Evolutionary conservation across 2,888 invertebrate genomes (phyloP).

Genomic region (Spatulosminthurus flaviceps): DNA sequence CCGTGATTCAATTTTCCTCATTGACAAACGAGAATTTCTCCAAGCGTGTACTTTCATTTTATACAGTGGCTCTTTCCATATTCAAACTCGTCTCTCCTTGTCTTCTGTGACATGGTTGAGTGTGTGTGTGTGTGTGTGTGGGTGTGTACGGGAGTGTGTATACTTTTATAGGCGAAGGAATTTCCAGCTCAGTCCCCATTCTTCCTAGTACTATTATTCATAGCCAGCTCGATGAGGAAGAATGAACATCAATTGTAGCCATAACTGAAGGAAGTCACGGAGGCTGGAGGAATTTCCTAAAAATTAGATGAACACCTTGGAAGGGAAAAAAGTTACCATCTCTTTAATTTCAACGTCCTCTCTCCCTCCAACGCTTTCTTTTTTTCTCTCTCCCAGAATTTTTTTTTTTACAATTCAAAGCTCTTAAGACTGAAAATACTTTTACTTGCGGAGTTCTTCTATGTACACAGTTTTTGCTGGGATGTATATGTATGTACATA

Average conservation of each 20-base stretch:
- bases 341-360: conserved; percentile 6
- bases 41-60: neutral
- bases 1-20: conserved; percentile 8
- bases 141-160: too few species aligned
- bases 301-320: neutral
- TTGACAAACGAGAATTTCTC: neutral
- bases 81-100: neutral
- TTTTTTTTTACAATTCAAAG: conserved; percentile 8
- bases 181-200: neutral
- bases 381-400: neutral
- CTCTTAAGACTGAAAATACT: conserved; percentile 4
- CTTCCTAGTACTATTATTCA: neutral
- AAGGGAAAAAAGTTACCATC: neutral
- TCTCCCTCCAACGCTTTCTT: neutral
- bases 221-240: neutral
- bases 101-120: neutral
- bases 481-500: too few species aligned
- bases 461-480: too few species aligned
- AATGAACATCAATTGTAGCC: neutral
- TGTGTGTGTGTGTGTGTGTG: too few species aligned
- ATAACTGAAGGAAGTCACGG: neutral
- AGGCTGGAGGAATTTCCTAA: neutral
- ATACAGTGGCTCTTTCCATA: too few species aligned
- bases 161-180: neutral
- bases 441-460: neutral